Conservation (phyloP, 2,888 invertebrate genomes). For the Tineola bisselliella region DNA sequence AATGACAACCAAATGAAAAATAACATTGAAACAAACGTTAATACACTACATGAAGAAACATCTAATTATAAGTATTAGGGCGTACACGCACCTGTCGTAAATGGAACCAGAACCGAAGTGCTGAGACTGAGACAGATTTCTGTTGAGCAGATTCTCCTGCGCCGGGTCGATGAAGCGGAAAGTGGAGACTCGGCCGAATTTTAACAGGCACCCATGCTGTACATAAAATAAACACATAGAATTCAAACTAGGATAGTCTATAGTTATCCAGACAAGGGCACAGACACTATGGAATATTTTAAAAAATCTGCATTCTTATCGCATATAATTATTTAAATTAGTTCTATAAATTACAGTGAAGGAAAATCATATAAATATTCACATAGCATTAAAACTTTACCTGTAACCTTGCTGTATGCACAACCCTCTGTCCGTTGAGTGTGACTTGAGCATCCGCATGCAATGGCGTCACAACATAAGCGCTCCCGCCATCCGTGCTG, state of each 20-base stretch:
- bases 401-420: conserved; percentile 92
- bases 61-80: conserved; percentile 26
- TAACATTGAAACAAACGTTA: conserved; percentile 8
- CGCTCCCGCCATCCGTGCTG: conserved; percentile 89
- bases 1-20: neutral
- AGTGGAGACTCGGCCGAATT: conserved; percentile 87
- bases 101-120: conserved; percentile 79
- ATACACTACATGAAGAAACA: conserved; percentile 18
- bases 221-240: too few species aligned
- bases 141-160: conserved; percentile 80
- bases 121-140: conserved; percentile 77
- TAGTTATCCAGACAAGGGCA: too few species aligned
- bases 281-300: too few species aligned
- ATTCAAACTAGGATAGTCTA: too few species aligned
- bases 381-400: too few species aligned
- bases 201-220: conserved; percentile 84
- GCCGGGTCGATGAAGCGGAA: conserved; percentile 87
- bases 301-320: neutral
- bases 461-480: conserved; percentile 92
- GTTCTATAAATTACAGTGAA: too few species aligned
- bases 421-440: conserved; percentile 91
- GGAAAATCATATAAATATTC: too few species aligned
- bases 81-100: conserved; percentile 79
- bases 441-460: conserved; percentile 94
- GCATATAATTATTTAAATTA: too few species aligned